phyloP scores from a whole-genome alignment of 2,113 vertebrate species.

The Hydrolagus affinis region DNA sequence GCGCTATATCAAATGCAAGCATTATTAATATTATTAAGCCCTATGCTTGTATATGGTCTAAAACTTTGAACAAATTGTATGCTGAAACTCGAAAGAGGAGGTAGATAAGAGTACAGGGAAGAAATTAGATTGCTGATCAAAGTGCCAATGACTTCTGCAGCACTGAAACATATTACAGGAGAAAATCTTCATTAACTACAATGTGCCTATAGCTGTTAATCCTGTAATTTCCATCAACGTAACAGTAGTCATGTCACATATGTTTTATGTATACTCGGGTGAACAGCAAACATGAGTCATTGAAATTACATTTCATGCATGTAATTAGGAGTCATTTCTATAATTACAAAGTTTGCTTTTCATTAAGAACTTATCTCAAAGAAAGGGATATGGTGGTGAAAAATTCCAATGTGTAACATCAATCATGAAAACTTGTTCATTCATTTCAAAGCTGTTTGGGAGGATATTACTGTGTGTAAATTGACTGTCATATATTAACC shows the following conservation, averaged over 20 bases:
- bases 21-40: not conserved
- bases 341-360: slow-evolving; percentile 59
- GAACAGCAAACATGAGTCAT: slow-evolving; percentile 48
- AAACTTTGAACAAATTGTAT: slow-evolving; percentile 44
- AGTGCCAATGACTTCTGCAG: slow-evolving; percentile 46
- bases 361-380: slow-evolving; percentile 43
- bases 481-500: too few relatives aligned
- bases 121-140: slow-evolving; percentile 41
- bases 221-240: slow-evolving; percentile 40
- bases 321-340: slow-evolving; percentile 57
- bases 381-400: not conserved
- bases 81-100: slow-evolving; percentile 37
- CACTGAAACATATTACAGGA: slow-evolving; percentile 47
- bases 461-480: too few relatives aligned
- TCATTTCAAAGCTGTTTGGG: not conserved
- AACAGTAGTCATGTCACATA: slow-evolving; percentile 41
- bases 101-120: slow-evolving; percentile 41
- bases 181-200: slow-evolving; percentile 50
- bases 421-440: not conserved
- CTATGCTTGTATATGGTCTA: not conserved
- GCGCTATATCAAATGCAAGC: too few relatives aligned
- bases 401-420: not conserved
- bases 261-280: slow-evolving; percentile 46
- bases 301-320: slow-evolving; percentile 47
- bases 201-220: slow-evolving; percentile 48